Evolutionary conservation across 2,888 invertebrate species (phyloP).

Genomic region (Crocallis elinguaria): DNA sequence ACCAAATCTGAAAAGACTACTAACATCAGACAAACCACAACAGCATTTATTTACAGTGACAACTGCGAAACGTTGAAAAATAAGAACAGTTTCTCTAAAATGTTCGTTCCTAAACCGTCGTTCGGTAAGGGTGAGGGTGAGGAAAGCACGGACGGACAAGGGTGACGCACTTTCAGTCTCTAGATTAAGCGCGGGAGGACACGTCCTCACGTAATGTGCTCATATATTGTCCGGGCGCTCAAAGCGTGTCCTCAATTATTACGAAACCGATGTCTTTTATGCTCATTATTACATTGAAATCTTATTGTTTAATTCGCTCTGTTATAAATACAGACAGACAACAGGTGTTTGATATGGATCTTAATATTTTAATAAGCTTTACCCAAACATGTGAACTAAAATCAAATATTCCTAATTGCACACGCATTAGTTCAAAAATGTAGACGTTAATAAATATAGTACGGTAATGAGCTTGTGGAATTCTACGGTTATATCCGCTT

Average conservation of each 20-base stretch:
- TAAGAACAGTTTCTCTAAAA: slow-evolving; percentile 12
- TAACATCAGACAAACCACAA: neutral
- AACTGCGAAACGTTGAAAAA: slow-evolving; percentile 15
- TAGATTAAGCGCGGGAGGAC: slow-evolving; percentile 80
- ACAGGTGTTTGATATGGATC: slow-evolving; percentile 18
- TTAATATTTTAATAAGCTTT: neutral
- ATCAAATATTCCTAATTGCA: neutral
- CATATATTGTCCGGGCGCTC: slow-evolving; percentile 78
- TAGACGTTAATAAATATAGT: slow-evolving; percentile 9
- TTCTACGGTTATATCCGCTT: slow-evolving; percentile 35
- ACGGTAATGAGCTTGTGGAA: slow-evolving; percentile 34
- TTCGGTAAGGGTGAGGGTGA: slow-evolving; percentile 55
- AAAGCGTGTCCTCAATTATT: slow-evolving; percentile 78
- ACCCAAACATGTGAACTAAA: neutral
- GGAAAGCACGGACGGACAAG: slow-evolving; percentile 58
- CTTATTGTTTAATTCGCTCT: neutral
- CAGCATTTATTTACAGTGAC: neutral
- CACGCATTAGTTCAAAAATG: slow-evolving; percentile 11
- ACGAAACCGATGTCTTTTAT: slow-evolving; percentile 45
- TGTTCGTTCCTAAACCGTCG: slow-evolving; percentile 16
- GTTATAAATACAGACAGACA: slow-evolving; percentile 8
- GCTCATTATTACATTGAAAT: slow-evolving; percentile 16
- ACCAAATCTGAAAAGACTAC: neutral
- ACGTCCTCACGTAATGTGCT: slow-evolving; percentile 82
- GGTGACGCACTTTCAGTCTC: slow-evolving; percentile 76